Base-by-base conservation (phyloP, 2,888 invertebrate species). In the Pharmacophagus antenor region DNA sequence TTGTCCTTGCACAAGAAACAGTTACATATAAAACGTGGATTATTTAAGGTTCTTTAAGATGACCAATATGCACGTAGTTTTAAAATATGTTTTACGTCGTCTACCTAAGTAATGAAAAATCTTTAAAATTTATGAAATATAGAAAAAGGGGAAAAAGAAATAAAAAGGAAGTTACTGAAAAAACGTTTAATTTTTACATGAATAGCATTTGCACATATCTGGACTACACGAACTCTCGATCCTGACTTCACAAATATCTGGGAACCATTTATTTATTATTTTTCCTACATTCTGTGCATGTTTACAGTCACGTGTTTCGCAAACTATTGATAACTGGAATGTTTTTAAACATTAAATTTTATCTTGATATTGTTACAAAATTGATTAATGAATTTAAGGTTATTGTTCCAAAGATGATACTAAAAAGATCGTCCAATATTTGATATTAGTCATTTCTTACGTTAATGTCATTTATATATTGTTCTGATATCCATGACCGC, bases 301-400 rank as follows among this genome's bases (percentile, higher is more conserved):
- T 2, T 92, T 92, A 76, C 93, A 86, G 75, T 95, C 95, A 57
- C 94, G 87, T 0, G 97, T 96, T 85, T 98, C 97, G 70, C 95
- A 95, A 5, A 96, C 92, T 17, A 96, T 93, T 74, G 94, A 95
- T 0, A 96, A 93, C 95, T 95, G 81, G 66, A 88, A 85, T 15
- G 3, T 31, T 31, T 31, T 10, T 2, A 31, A 31, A 31, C 15
- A 31, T 31, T 8, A 31, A 8, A 31, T 31, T 7, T 31, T 5
- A 41, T 41, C n/a, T 41, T 41, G 41, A 1, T 41, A 4, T n/a
- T 2, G n/a, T n/a, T 41, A 0, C 5, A 41, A 41, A 41, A 12
- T 41, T n/a, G 5, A 41, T 17, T 12, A 10, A 27, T 27, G 10
- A 27, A 7, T 41, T 5, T n/a, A 2, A 17, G 17, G 2, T n/a